phyloP scores from a whole-genome alignment of 2,113 vertebrate species.

The Morone saxatilis region DNA sequence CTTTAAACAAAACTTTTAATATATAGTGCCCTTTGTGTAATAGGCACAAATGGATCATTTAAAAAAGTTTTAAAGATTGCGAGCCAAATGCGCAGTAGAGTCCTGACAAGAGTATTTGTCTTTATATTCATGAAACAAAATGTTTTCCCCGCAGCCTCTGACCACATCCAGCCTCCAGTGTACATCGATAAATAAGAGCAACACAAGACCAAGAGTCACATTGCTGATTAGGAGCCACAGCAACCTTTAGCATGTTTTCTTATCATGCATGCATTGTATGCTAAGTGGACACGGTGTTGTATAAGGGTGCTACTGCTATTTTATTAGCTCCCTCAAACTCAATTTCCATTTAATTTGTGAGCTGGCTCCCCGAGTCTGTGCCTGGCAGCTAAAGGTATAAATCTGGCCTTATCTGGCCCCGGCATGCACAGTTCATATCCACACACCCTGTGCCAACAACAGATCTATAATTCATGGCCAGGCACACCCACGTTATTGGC shows the following conservation, averaged over 20 bases:
- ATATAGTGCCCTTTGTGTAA: slow-evolving; percentile 25
- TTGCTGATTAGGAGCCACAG: slow-evolving; percentile 50
- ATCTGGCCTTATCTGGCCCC: slow-evolving; percentile 87
- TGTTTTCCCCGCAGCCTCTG: slow-evolving; percentile 15
- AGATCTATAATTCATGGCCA: slow-evolving; percentile 89
- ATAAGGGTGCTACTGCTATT: slow-evolving; percentile 73
- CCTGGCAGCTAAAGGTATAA: slow-evolving; percentile 86
- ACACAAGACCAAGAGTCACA: slow-evolving; percentile 25
- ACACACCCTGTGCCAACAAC: slow-evolving; percentile 83
- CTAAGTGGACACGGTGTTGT: slow-evolving; percentile 66
- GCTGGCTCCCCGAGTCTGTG: slow-evolving; percentile 77
- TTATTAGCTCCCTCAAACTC: slow-evolving; percentile 85
- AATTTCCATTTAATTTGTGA: slow-evolving; percentile 87
- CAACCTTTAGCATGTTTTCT: slow-evolving; percentile 45
- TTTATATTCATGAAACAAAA: slow-evolving; percentile 45
- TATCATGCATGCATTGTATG: slow-evolving; percentile 67
- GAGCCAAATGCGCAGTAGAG: slow-evolving; percentile 12
- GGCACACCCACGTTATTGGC: slow-evolving; percentile 82
- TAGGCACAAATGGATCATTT: slow-evolving; percentile 53
- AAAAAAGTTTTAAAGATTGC: slow-evolving; percentile 28
- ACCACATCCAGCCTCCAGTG: slow-evolving; percentile 15
- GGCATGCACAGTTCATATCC: slow-evolving; percentile 87
- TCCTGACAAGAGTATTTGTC: slow-evolving; percentile 40
- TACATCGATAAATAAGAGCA: slow-evolving; percentile 20
- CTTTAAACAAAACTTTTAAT: slow-evolving; percentile 39